Base-by-base conservation (phyloP, 2,797 vertebrate genomes). In the Crenichthys baileyi region DNA sequence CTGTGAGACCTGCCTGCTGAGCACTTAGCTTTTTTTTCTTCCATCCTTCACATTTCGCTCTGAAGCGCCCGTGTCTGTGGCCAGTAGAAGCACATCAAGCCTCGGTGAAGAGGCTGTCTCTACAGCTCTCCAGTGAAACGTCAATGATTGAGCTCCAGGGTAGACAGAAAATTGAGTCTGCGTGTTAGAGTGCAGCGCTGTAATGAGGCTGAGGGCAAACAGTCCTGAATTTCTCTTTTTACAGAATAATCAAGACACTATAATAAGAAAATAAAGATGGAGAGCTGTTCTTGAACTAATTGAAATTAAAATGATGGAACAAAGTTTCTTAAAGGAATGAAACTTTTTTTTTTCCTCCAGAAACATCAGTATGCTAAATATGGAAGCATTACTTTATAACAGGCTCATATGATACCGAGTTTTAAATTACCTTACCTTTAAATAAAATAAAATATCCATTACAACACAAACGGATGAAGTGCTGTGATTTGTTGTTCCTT, bases 111-210 rank as follows among this genome's bases (percentile, higher is more conserved):
- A 89, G 82, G 80, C 77, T 77, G 86, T 77, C 83, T 84, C 80
- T 76, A 50, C 80, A 85, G 84, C 81, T 91, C 84, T 93, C 89
- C 80, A 91, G 84, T 91, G 83, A 92, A 86, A 90, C 31, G 63
- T 79, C 71, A 91, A 76, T 80, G 77, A 90, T 88, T 86, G 80
- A 77, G 85, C 90, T 85, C 31, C 81, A 76, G 82, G 80, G 88
- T 77, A 85, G 75, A 81, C 80, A 82, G 29, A 86, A 86, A 85
- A 88, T 76, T 76, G 67, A 31, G 65, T 82, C 78, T 85, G 80
- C 0, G 0, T 87, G 85, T 89, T 81, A 70, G 70, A 87, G 78
- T 82, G 58, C 29, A 51, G 77, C 12, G 56, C 67, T 79, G 16
- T 76, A 80, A 85, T 75, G 76, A 89, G 84, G 50, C 63, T 41